Percentiles rank a stretch among this genome's conserved stretches.
Conservation (phyloP, 37 sponge, comb jelly and placozoan species). For the Chondrilla cf. caribensis region DNA sequence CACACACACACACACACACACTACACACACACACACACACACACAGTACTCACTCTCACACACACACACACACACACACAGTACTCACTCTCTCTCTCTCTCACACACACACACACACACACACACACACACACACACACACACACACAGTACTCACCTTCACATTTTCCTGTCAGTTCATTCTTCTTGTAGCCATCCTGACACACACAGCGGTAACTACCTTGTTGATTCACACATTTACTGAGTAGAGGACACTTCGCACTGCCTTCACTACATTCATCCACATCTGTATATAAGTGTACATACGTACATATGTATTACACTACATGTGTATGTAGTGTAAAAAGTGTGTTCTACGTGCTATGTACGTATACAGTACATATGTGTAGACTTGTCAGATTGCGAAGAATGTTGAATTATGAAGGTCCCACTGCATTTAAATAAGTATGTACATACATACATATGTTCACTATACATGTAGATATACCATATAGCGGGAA, state of each 20-base stretch:
- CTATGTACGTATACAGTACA: too few species aligned
- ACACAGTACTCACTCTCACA: background rate
- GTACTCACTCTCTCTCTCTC: background rate
- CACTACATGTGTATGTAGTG: too few species aligned
- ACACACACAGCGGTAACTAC: background rate
- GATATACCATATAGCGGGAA: too few species aligned
- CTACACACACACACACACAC: conserved; percentile 23
- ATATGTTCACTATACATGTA: too few species aligned
- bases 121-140: conserved; percentile 24
- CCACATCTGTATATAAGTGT: background rate
- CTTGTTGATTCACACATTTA: background rate
- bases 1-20: conserved; percentile 9
- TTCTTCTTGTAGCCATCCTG: background rate
- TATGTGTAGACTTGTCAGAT: too few species aligned
- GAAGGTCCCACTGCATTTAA: too few species aligned
- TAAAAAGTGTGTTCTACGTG: too few species aligned
- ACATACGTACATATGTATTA: background rate
- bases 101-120: conserved; percentile 22
- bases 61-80: background rate
- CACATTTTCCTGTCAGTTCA: background rate
- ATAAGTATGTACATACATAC: too few species aligned
- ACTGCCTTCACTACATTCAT: background rate
- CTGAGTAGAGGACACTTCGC: background rate
- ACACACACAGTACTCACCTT: conserved; percentile 1
- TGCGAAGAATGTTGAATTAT: too few species aligned